phyloP scores from a whole-genome alignment of 92 coral and sea anemone species.

The Paragorgia papillata region DNA sequence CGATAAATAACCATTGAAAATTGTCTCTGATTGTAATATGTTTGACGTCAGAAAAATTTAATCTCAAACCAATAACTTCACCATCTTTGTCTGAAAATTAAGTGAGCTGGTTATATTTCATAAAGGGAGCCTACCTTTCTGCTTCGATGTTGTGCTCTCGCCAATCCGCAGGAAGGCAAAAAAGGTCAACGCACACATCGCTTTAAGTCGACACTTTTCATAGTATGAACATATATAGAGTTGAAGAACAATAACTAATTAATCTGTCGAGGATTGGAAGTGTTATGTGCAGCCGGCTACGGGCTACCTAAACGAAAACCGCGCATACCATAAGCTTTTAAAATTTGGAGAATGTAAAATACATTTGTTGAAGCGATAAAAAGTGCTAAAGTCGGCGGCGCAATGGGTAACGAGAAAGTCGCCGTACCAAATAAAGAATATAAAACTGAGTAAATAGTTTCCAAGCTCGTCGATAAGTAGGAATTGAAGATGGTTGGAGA shows the following conservation, averaged over 20 bases:
- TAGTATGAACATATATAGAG: conserved; percentile 26
- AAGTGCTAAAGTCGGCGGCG: conserved; percentile 54
- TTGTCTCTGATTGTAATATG: conserved; percentile 64
- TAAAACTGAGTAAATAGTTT: conserved; percentile 39
- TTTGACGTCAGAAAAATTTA: conserved; percentile 60
- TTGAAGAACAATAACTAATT: neutral
- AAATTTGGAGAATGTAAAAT: conserved; percentile 55
- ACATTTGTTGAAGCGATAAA: conserved; percentile 63
- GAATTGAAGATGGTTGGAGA: no score
- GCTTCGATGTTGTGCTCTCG: neutral
- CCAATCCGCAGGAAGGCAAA: conserved; percentile 30
- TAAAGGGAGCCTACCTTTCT: neutral
- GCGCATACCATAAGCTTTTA: conserved; percentile 46
- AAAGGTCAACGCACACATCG: conserved; percentile 55
- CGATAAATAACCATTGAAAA: conserved; percentile 48
- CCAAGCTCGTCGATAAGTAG: no score
- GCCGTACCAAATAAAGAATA: conserved; percentile 4
- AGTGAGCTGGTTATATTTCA: conserved; percentile 5
- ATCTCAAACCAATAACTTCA: conserved; percentile 23
- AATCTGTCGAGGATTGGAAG: conserved; percentile 46
- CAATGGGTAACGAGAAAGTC: conserved; percentile 44
- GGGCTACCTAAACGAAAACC: conserved; percentile 38
- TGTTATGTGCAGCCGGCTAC: conserved; percentile 68
- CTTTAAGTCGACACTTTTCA: conserved; percentile 48
- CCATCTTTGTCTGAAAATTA: conserved; percentile 1